Conservation (phyloP, 2,113 vertebrate genomes). For the Bos indicus region DNA sequence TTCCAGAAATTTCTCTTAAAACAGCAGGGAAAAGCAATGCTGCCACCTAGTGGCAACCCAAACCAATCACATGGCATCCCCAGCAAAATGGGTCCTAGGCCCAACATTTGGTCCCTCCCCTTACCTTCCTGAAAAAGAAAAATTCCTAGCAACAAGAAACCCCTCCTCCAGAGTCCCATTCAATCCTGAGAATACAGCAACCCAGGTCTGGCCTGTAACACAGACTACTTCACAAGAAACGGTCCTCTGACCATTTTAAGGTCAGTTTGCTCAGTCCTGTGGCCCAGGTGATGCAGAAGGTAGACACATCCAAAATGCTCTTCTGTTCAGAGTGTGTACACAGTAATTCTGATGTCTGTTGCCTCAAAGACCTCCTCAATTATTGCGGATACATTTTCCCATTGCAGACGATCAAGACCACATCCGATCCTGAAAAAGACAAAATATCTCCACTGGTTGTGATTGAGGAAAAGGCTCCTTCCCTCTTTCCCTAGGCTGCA, state of each 20-base stretch:
- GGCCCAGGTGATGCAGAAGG: neutral
- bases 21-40: constrained; percentile 34
- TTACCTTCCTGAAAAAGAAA: neutral
- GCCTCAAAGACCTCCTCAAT: constrained; percentile 88
- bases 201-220: neutral
- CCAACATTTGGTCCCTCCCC: neutral
- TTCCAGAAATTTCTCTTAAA: constrained; percentile 9
- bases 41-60: constrained; percentile 58
- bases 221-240: constrained; percentile 2
- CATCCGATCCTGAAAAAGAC: constrained; percentile 91
- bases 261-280: neutral
- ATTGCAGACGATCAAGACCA: constrained; percentile 90
- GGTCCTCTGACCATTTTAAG: neutral
- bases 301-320: neutral
- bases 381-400: constrained; percentile 87
- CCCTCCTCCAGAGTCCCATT: constrained; percentile 1
- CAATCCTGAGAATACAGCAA: neutral
- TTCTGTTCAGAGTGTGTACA: constrained; percentile 85
- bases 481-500: neutral
- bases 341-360: constrained; percentile 88
- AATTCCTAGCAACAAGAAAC: neutral
- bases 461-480: neutral
- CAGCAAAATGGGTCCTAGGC: neutral
- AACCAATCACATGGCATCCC: neutral
- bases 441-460: neutral